Base-by-base conservation (phyloP, 2,113 vertebrate species). In the Pimephales promelas region DNA sequence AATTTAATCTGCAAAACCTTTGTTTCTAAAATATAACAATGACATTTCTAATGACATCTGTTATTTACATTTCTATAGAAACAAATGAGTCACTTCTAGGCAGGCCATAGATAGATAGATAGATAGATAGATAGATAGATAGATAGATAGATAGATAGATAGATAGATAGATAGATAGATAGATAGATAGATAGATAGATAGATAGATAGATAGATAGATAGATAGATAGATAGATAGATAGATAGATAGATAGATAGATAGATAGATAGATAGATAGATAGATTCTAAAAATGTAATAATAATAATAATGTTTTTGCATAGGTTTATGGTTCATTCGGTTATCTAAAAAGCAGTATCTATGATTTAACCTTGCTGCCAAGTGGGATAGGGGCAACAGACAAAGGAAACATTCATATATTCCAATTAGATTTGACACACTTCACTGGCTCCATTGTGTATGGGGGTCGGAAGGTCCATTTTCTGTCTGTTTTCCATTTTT, bases 381-480 rank as follows among this genome's bases (percentile, higher is more conserved):
- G 78, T 89, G 85, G 86, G 87, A 87, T 86, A 86, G 88, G 84
- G 81, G 83, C 85, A 85, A 87, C 81, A 86, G 85, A 90, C 90
- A 91, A 91, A 88, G 85, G 86, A 88, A 92, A 92, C 92, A 91
- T 90, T 92, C 89, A 92, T 88, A 88, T 91, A 91, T 90, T 92
- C 92, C 92, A 92, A 92, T 92, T 92, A 93, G 89, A 90, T 83
- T 86, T 83, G 91, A 88, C 78, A 90, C 89, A 92, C 91, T 91
- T 89, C 84, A 89, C 89, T 92, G 90, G 81, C 71, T 91, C 62
- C 85, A 74, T 79, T 85, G 81, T 88, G 87, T 40, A 74, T 68
- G 34, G 81, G 83, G 89, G 88, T 89, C 83, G 72, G 84, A 84
- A 82, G 78, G 73, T 79, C 86, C 87, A 83, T 81, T 90, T 71